Conservation (phyloP, 1,140 invertebrate species). For the Mamestra configurata region DNA sequence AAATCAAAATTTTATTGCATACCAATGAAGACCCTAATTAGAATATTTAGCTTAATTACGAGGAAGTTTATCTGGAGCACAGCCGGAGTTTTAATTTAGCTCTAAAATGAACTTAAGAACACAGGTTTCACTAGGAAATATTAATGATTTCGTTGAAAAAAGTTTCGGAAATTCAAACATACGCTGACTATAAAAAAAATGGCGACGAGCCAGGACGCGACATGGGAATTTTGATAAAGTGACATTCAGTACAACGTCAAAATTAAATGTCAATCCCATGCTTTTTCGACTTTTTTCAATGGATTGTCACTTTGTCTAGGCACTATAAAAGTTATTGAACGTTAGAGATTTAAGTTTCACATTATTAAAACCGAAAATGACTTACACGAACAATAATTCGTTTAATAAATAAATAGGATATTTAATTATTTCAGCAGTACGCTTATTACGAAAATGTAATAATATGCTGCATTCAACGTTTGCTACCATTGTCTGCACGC, state of each 20-base stretch:
- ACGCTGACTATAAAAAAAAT: no score
- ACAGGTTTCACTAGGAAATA: not conserved
- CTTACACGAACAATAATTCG: no score
- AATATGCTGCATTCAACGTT: conserved; percentile 7
- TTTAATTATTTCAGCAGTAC: not conserved
- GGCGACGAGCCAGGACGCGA: no score
- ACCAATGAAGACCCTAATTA: conserved; percentile 60
- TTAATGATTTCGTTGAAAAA: no score
- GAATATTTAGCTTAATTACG: conserved; percentile 65
- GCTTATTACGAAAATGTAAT: not conserved
- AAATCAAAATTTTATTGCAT: conserved; percentile 55
- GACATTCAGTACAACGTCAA: no score
- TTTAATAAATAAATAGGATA: not conserved
- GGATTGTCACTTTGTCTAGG: no score
- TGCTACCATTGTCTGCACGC: not conserved
- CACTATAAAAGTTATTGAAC: no score
- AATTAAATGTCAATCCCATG: no score
- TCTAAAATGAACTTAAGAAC: not conserved
- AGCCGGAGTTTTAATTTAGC: conserved; percentile 62
- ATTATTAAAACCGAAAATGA: no score
- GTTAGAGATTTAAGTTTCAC: no score
- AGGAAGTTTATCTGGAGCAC: conserved; percentile 59
- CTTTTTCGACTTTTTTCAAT: no score
- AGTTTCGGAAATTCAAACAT: not conserved
- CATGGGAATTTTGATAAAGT: no score